A percentile compares a stretch with the other conserved stretches of the same genome.
phyloP scores from a whole-genome alignment of 2,888 invertebrate species.

The Tyria jacobaeae region DNA sequence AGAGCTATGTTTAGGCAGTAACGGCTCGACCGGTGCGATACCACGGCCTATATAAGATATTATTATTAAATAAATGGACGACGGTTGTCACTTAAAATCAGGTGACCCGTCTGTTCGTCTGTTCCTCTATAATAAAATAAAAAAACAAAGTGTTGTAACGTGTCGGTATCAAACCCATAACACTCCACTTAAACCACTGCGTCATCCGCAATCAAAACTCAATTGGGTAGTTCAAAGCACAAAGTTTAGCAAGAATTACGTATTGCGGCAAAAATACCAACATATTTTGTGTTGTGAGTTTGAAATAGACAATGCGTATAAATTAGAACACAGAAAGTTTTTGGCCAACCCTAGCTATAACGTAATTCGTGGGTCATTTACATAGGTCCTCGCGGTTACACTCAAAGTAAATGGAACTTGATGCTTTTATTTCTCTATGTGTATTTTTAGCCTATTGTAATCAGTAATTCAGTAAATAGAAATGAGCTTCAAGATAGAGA shows the following conservation, averaged over 20 bases:
- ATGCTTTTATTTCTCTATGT: slow-evolving; percentile 1
- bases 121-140: too few species aligned
- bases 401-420: slow-evolving; percentile 10
- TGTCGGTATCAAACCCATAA: too few species aligned
- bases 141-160: too few species aligned
- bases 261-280: not conserved
- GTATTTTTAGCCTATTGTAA: slow-evolving; percentile 1
- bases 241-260: not conserved
- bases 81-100: too few species aligned
- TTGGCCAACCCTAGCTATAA: slow-evolving; percentile 12
- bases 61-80: too few species aligned
- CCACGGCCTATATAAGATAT: too few species aligned
- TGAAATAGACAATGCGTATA: not conserved
- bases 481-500: not conserved
- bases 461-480: slow-evolving; percentile 8
- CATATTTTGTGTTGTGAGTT: not conserved
- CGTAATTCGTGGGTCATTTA: slow-evolving; percentile 5
- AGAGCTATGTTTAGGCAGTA: too few species aligned
- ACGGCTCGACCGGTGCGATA: too few species aligned
- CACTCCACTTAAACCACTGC: too few species aligned
- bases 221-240: slow-evolving; percentile 1
- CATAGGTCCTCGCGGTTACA: slow-evolving; percentile 16
- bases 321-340: slow-evolving; percentile 13
- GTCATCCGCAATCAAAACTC: too few species aligned
- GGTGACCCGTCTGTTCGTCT: too few species aligned